Evolutionary conservation across 2,888 invertebrate species (phyloP), one percentile per base, ranked within the genome.

Genomic region (Caenorhabditis uteleia): DNA sequence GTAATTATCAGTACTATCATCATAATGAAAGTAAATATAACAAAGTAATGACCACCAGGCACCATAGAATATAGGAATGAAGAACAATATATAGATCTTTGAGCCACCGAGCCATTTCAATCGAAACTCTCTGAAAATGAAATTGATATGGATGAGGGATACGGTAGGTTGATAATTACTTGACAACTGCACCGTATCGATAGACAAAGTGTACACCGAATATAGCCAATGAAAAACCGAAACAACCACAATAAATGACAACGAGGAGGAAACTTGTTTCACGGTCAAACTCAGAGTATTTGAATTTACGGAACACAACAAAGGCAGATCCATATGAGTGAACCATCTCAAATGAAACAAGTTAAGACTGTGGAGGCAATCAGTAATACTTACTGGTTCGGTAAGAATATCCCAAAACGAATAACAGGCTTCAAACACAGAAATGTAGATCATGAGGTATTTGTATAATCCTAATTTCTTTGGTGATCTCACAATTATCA

Each of bases 181-280:
- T 55, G 20, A 47, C 34, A 46, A 61, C 34, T 0, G 61, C 61
- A 0, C 54, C 55, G n/a, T 55, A 61, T 16, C 61, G 49, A 36
- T 61, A 61, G 21, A 61, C 50, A 42, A 61, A 61, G 23, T 61
- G 61, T 21, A 46, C 50, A 2, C 50, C 55, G 31, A 61, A 55
- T 12, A 55, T 36, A 12, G 55, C 54, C 45, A 55, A 39, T 1
- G 55, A 55, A 46, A 61, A 55, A 1, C 61, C 61, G 25, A 61
- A 55, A 16, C 49, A 55, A 8, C 47, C 46, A n/a, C 61, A 61
- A 33, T 61, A 61, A 31, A 12, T n/a, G n/a, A n/a, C n/a, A n/a
- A n/a, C n/a, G n/a, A n/a, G n/a, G n/a, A n/a, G n/a, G n/a, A n/a
- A n/a, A n/a, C n/a, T n/a, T n/a, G n/a, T n/a, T n/a, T n/a, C n/a